Evolutionary conservation across 2,888 invertebrate species (phyloP).

Genomic region (Hypomecis atomaria): DNA sequence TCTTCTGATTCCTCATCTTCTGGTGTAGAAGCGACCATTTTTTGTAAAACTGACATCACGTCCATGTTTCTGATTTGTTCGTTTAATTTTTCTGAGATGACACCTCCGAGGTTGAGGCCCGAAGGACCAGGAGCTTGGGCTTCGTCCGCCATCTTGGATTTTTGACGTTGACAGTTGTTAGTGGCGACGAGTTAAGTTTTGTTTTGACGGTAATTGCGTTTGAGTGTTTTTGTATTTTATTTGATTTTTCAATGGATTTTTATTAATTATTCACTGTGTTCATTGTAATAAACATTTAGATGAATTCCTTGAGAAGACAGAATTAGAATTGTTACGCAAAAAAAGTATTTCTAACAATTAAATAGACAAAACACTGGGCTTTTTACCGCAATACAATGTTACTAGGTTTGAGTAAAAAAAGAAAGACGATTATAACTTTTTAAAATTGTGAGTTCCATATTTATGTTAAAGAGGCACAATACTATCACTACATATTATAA

Average conservation of each 20-base stretch:
- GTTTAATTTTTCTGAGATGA: conserved; percentile 62
- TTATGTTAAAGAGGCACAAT: too few species aligned
- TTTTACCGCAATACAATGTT: too few species aligned
- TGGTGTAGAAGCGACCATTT: conserved; percentile 60
- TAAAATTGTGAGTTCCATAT: too few species aligned
- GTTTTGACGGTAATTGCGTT: conserved; percentile 21
- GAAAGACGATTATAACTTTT: too few species aligned
- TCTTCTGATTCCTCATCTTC: conserved; percentile 66
- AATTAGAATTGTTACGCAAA: too few species aligned
- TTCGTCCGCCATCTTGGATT: conserved; percentile 55
- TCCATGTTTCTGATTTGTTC: conserved; percentile 71
- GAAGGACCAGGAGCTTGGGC: conserved; percentile 36
- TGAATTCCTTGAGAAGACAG: too few species aligned
- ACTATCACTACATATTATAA: too few species aligned
- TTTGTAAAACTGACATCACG: conserved; percentile 62
- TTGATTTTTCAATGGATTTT: too few species aligned
- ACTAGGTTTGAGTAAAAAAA: not conserved
- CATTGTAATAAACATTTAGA: too few species aligned
- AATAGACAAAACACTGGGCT: too few species aligned
- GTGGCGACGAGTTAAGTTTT: conserved; percentile 17
- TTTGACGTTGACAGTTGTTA: conserved; percentile 26
- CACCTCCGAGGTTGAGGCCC: conserved; percentile 56
- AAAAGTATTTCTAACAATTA: too few species aligned
- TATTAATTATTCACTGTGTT: too few species aligned
- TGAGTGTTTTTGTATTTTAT: not conserved